Base-by-base conservation (phyloP, 2,797 vertebrate species). In the Ceryle rudis region DNA sequence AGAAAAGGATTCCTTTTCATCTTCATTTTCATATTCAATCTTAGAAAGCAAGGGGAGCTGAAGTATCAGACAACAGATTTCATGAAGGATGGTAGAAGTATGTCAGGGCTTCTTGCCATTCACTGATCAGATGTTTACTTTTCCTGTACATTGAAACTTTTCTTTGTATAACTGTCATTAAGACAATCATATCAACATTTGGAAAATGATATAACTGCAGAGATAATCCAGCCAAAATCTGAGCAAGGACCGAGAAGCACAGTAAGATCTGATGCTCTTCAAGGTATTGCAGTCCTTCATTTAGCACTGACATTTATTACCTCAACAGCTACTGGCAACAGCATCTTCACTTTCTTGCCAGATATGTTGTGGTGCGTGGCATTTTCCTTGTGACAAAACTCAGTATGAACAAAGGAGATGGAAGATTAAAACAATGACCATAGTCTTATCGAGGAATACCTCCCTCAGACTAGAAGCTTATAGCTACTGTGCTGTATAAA, bases 221-320 rank as follows among this genome's bases (percentile, higher is more conserved):
- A 22, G n/a, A 65, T 42, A 70, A 89, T 52, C 37, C 52, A 80
- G 72, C 5, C 61, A 79, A 80, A 95, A 72, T 57, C 47, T 72
- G 77, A 91, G 39, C 69, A n/a, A 71, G 37, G 49, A 58, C 15
- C 37, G 65, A 86, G 52, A 85, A 81, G 69, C 16, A 42, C 54
- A 67, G 6, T 18, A 89, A 22, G 44, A 54, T 51, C 60, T 62
- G 66, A 72, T 82, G 91, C 44, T 81, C 70, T 81, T 94, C 70
- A 37, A 70, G 49, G 61, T 72, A 10, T 54, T 81, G 66, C 71
- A 90, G 72, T 79, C 61, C 78, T 81, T 93, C 85, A 72, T 60
- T 92, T 94, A 75, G 46, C 37, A 67, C 7, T 94, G 83, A 80
- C 58, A 35, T 86, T 94, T 94, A 78, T 52, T 89, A 79, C 41